These are phyloP conservation scores for Chaenogobius annularis DNA, from an alignment of 2,113 vertebrate genomes.

Conservation along the genomic window DNA sequence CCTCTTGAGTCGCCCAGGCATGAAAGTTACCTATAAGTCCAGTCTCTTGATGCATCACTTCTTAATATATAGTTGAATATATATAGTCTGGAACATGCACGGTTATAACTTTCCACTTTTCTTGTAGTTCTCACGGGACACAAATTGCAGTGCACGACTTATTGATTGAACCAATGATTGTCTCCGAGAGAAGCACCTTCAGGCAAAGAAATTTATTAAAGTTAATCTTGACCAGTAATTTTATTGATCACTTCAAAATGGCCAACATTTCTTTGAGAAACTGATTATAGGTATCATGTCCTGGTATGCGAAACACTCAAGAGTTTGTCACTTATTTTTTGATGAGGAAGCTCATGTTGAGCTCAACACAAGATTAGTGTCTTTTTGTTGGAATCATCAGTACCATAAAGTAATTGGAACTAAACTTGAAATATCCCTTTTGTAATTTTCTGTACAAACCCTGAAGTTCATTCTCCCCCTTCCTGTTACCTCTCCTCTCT, in stretches of 20 bases:
- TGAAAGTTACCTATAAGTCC: constrained; percentile 73
- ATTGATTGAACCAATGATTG: constrained; percentile 52
- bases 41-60: constrained; percentile 64
- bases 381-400: constrained; percentile 74
- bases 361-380: constrained; percentile 74
- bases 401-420: constrained; percentile 73
- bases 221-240: constrained; percentile 1
- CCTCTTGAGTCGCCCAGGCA: constrained; percentile 77
- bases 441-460: constrained; percentile 76
- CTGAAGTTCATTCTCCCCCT: constrained; percentile 79
- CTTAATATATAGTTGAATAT: constrained; percentile 39
- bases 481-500: constrained; percentile 74
- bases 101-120: constrained; percentile 53
- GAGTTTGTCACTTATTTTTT: constrained; percentile 74
- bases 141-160: constrained; percentile 49
- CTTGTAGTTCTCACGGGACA: constrained; percentile 54
- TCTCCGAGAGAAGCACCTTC: constrained; percentile 40
- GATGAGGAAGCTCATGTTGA: constrained; percentile 72
- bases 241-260: not conserved
- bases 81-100: constrained; percentile 48
- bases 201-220: constrained; percentile 44
- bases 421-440: constrained; percentile 76
- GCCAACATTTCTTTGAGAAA: constrained; percentile 51
- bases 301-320: constrained; percentile 70
- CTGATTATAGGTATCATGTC: constrained; percentile 72